Evolutionary conservation across 2,113 vertebrate species (phyloP).

Genomic region (Eulacestoma nigropectus): DNA sequence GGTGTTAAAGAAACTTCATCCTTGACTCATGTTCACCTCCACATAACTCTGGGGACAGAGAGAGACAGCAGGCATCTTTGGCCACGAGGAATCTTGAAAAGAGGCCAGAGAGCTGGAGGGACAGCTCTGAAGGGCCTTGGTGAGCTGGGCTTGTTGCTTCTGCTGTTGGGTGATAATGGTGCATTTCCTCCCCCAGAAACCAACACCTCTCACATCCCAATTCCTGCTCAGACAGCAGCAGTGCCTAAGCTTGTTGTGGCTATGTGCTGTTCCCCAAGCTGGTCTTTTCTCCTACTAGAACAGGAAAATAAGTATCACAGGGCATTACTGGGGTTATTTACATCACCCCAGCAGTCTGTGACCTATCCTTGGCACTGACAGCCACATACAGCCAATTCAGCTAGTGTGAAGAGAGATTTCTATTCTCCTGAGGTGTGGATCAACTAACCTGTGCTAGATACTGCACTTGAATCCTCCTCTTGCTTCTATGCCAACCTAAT

Average conservation of each 20-base stretch:
- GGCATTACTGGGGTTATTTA: background rate
- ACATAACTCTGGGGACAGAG: background rate
- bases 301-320: background rate
- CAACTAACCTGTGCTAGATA: background rate
- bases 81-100: background rate
- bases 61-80: background rate
- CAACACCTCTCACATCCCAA: background rate
- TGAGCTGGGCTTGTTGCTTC: background rate
- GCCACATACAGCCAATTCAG: background rate
- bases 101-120: background rate
- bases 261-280: background rate
- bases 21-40: background rate
- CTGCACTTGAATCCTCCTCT: background rate
- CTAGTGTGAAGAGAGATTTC: background rate
- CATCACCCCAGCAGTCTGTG: background rate
- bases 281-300: background rate
- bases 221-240: accelerated
- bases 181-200: background rate
- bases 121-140: background rate
- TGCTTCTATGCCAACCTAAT: background rate
- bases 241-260: background rate
- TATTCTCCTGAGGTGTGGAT: background rate
- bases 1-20: background rate
- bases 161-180: background rate
- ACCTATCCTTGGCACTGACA: background rate